Conservation (phyloP, 1,140 invertebrate species). For the Stegodyphus dumicola region DNA sequence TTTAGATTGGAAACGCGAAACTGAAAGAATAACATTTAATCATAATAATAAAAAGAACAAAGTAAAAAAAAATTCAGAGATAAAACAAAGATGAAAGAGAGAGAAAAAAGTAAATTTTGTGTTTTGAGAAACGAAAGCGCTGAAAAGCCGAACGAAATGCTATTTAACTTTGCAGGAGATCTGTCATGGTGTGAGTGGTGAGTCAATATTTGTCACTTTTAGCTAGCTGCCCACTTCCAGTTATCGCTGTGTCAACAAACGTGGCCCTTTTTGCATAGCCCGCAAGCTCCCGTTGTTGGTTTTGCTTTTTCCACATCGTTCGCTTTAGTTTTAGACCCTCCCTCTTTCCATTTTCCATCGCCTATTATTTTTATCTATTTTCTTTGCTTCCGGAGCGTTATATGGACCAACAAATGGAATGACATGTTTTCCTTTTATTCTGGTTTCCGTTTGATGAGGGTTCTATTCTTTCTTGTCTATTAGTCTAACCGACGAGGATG, state of each 20-base stretch:
- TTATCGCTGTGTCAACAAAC: constrained; percentile 49
- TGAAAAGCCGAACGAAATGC: constrained; percentile 41
- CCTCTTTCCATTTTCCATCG: constrained; percentile 24
- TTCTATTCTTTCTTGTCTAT: no score
- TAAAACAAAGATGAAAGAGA: constrained; percentile 20
- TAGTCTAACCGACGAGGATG: no score
- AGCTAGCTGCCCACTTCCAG: constrained; percentile 58
- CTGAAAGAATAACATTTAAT: constrained; percentile 61
- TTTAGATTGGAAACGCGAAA: constrained; percentile 55
- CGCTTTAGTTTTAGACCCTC: constrained; percentile 45
- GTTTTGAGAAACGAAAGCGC: constrained; percentile 38
- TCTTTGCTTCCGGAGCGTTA: constrained; percentile 32
- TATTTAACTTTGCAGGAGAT: constrained; percentile 56
- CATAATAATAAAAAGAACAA: constrained; percentile 44
- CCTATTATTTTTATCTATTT: constrained; percentile 52
- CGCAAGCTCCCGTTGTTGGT: constrained; percentile 39
- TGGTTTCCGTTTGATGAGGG: background rate
- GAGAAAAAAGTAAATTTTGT: constrained; percentile 27
- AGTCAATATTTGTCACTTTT: constrained; percentile 61
- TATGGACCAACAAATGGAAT: constrained; percentile 31
- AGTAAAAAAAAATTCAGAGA: constrained; percentile 15
- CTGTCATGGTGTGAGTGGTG: constrained; percentile 51
- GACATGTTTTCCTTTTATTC: constrained; percentile 47
- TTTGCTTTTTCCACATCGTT: constrained; percentile 40
- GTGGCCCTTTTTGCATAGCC: constrained; percentile 49